phyloP scores from a whole-genome alignment of 1,140 invertebrate genomes.

The Apis mellifera region DNA sequence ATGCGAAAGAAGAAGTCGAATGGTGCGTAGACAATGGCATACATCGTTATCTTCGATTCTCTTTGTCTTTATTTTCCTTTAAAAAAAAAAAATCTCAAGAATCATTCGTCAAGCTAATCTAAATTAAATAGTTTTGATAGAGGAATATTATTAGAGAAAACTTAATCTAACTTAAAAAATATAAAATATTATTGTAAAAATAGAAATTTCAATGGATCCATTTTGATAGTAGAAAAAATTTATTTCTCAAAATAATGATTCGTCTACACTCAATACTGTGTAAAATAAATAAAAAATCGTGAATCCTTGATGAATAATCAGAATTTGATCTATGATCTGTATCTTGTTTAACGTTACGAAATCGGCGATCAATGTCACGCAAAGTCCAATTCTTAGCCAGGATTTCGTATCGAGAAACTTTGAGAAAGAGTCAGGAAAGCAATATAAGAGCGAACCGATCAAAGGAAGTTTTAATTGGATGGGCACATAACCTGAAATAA shows the following conservation, averaged over 20 bases:
- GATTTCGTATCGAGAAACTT: slow-evolving; percentile 28
- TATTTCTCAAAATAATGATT: background rate
- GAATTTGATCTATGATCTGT: slow-evolving; percentile 8
- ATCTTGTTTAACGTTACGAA: background rate
- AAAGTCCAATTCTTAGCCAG: background rate
- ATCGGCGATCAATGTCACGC: slow-evolving; percentile 16
- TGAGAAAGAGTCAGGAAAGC: slow-evolving; percentile 29
- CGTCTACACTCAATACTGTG: background rate
- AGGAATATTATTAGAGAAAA: background rate
- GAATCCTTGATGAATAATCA: background rate
- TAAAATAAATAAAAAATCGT: background rate
- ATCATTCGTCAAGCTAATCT: background rate
- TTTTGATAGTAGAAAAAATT: background rate
- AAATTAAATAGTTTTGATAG: background rate
- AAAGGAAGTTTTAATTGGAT: slow-evolving; percentile 53
- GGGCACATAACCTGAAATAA: slow-evolving; percentile 42
- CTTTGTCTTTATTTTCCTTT: background rate
- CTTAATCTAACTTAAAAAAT: background rate
- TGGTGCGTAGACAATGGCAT: background rate
- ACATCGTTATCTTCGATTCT: background rate
- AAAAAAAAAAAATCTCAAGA: background rate
- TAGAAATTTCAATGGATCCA: background rate
- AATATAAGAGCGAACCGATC: slow-evolving; percentile 7
- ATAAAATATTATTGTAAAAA: background rate
- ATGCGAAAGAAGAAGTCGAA: background rate